Base-by-base conservation (phyloP, 1,140 invertebrate genomes). In the Zaprionus kolodkinae region DNA sequence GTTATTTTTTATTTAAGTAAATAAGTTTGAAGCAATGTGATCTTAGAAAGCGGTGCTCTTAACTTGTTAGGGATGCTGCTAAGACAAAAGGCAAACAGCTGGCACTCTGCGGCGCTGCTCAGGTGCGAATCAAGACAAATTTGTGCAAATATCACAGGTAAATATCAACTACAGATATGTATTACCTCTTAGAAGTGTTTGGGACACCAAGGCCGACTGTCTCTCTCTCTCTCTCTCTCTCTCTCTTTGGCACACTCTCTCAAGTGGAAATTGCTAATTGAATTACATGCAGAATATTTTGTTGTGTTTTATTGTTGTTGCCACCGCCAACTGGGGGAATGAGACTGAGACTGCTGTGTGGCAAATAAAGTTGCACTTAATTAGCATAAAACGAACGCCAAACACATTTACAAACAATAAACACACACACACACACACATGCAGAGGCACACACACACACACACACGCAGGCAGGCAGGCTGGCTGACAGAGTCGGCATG, bases 341-440 rank as follows among this genome's bases (percentile, higher is more conserved):
- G 11, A 13, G 52, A 36, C 15, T 9, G 33, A 13, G 6, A 62
- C 15, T 68, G 38, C 54, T 43, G 38, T 64, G 38, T 64, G 45
- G 60, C 59, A 87, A 76, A 88, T 64, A 75, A 87, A 87, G 71
- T 87, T 87, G 84, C 84, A 88, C 73, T 81, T 75, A 89, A 89
- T 88, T 88, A 88, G 85, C 84, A 89, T 89, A 78, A 82, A 84
- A 74, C 65, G 68, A 52, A 69, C 63, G 70, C 70, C 50, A 81
- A 78, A 69, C 62, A 17, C 45, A 52, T 17, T 9, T 50, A 25
- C 45, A 55, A 63, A 70, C 59, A 61, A 69, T 56, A 57, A 56
- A 63, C 59, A 43, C 15, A 13, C 70, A 59, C 35, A 60, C 9
- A 43, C 54, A 57, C 11, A 69, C 36, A 59, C 60, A 69, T 45